Evolutionary conservation across 2,888 invertebrate species (phyloP).

Genomic region (Notocelia uddmanniana): DNA sequence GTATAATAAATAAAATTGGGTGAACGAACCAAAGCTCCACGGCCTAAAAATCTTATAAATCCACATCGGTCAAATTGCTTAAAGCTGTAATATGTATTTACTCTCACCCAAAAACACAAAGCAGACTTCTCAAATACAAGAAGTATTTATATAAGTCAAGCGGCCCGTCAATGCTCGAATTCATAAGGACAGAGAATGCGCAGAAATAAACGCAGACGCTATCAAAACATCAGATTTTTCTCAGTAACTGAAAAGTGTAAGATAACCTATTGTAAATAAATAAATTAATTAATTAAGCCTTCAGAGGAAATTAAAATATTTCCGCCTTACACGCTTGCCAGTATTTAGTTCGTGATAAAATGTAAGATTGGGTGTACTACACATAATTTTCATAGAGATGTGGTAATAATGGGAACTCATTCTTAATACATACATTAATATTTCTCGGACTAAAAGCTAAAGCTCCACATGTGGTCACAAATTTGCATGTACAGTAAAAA

Average conservation of each 20-base stretch:
- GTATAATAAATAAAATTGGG: background rate
- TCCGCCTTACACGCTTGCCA: too few species aligned
- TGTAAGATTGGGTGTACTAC: too few species aligned
- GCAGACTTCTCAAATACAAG: conserved; percentile 9
- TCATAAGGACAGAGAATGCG: conserved; percentile 38
- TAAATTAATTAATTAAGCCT: too few species aligned
- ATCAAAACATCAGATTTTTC: background rate
- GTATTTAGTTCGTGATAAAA: too few species aligned
- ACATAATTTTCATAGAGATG: too few species aligned
- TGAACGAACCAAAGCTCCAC: background rate
- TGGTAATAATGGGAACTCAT: background rate
- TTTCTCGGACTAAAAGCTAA: background rate
- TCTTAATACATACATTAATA: background rate
- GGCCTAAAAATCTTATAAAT: background rate
- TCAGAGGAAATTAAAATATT: too few species aligned
- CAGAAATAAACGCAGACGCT: conserved; percentile 42
- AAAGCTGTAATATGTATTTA: background rate
- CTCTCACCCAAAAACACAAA: conserved; percentile 6
- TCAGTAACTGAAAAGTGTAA: background rate
- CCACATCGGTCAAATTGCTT: background rate
- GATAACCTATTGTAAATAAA: too few species aligned
- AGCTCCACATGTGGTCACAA: background rate
- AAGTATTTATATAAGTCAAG: conserved; percentile 1
- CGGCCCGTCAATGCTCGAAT: conserved; percentile 3
- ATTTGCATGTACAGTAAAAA: too few species aligned